Evolutionary conservation across 2,888 invertebrate species (phyloP), one percentile per base, ranked within the genome.

Genomic region (Hirtodrosophila histrioides): DNA sequence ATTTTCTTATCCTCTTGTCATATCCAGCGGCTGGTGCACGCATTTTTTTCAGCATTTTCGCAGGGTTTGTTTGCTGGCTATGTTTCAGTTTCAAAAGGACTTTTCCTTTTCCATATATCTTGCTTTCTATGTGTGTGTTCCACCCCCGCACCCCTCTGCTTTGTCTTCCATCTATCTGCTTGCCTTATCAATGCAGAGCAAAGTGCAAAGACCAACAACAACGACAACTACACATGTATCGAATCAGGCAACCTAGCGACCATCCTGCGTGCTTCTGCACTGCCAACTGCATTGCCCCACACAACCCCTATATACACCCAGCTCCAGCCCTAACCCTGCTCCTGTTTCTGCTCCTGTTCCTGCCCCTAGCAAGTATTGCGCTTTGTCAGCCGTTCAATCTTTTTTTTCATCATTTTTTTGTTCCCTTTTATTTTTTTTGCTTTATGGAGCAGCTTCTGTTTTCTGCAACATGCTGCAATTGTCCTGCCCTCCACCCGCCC

Each of bases 381-480:
- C 60, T 73, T 70, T 73, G 71, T 70, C 65, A 65, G 72, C 40
- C 71, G 23, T 50, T 76, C 51, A 46, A 51, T 36, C 49, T 74
- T 54, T 33, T 56, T 74, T 54, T 33, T 29, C 6, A 12, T 40
- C 11, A 45, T 35, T 35, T 48, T 43, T 36, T 56, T 37, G 1
- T 9, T 23, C 23, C 43, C 29, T 24, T 39, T 44, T 39, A 41
- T 24, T 43, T 49, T 67, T 65, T 65, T 68, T 83, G 71, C 75
- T 80, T 69, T 86, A 68, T 84, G 66, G 35, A 50, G 41, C 55
- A 58, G 54, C 69, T 69, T 61, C 73, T 65, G 81, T 77, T 79
- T 62, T 75, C 66, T 85, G 82, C 86, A 82, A 85, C 86, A 87
- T 87, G 82, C 75, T 82, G 82, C 82, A 87, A 85, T 87, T 85